Percentiles rank a stretch among this genome's conserved stretches.
These are phyloP conservation scores for Cheirogaleus medius DNA, from an alignment of 2,113 vertebrate species.

Conservation along the genomic window DNA sequence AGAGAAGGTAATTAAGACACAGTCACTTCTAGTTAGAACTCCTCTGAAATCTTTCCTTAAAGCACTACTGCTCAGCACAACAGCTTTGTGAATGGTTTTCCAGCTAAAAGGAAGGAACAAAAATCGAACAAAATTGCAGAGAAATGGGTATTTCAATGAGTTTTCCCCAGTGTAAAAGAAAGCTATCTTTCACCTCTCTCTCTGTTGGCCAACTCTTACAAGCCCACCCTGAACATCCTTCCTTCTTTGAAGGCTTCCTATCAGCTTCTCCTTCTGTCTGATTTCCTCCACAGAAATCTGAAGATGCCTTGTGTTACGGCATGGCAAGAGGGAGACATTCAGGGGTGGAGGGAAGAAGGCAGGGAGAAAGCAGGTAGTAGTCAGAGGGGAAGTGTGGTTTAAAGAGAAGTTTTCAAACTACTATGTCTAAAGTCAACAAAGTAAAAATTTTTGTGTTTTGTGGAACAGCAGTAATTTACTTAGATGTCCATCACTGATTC, in stretches of 20 bases:
- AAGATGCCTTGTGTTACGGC: neutral
- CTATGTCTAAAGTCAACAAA: neutral
- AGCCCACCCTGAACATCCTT: neutral
- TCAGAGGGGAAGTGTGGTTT: neutral
- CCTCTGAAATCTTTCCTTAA: neutral
- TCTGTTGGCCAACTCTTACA: neutral
- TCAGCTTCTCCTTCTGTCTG: neutral
- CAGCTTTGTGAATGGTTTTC: neutral
- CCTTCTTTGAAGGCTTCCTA: neutral
- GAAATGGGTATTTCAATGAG: neutral
- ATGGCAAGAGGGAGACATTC: neutral
- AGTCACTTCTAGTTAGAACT: neutral
- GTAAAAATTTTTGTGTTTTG: neutral
- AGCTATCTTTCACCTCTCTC: neutral
- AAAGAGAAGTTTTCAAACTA: neutral
- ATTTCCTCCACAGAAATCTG: neutral
- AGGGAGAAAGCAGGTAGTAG: neutral
- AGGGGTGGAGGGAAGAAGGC: neutral
- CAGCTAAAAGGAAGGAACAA: neutral
- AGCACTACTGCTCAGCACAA: neutral
- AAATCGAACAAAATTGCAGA: neutral
- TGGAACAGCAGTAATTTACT: neutral
- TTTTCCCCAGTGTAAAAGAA: neutral
- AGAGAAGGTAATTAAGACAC: neutral
- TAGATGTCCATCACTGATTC: neutral